Evolutionary conservation across 53 echinoderm and acorn worm species (phyloP), one percentile per base, ranked within the genome.

Genomic region (Patiria pectinifera): DNA sequence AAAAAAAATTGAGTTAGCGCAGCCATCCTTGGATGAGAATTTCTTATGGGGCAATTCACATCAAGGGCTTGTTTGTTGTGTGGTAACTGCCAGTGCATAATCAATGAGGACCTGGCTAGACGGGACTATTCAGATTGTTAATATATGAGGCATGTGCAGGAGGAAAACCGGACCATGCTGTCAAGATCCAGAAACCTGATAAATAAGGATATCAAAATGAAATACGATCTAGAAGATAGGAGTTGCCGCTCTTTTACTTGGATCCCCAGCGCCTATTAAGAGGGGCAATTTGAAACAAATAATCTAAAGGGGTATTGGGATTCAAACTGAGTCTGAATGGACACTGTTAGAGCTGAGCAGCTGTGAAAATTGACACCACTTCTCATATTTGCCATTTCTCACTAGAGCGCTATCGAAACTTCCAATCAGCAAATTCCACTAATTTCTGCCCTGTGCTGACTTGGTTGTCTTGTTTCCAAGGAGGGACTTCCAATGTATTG

Each of bases 1-100:
- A 2, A 76, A 60, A 76, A 76, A 48, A 87, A 45, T 78, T 59
- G 35, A 87, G 35, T 74, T 87, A 71, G 18, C 87, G 25, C 24
- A 59, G 46, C 26, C 45, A 47, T 15, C 45, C 4, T 14, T 15
- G 46, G 12, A 79, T 79, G 80, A 22, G 71, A 71, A 70, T 72
- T 86, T 86, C 45, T 84, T 62, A 62, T 66, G 62, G 43, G 16
- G 8, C 53, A 7, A 69, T 18, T 35, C 18, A 35, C 18, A 62
- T 23, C 3, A 85, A 82, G n/a, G 59, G 16, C 69, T 71, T 44
- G 45, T 69, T 46, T 85, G 16, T 47, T 47, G 8, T 8, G 22
- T 11, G 11, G 59, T 21, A n/a, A 74, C 2, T n/a, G 74, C 74
- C 19, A 23, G 24, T 23, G 74, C 74, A 74, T 74, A 74, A 74